A percentile compares a stretch with the other conserved stretches of the same genome.
phyloP scores from a whole-genome alignment of 2,888 invertebrate genomes.

The Augochlorella aurata region DNA sequence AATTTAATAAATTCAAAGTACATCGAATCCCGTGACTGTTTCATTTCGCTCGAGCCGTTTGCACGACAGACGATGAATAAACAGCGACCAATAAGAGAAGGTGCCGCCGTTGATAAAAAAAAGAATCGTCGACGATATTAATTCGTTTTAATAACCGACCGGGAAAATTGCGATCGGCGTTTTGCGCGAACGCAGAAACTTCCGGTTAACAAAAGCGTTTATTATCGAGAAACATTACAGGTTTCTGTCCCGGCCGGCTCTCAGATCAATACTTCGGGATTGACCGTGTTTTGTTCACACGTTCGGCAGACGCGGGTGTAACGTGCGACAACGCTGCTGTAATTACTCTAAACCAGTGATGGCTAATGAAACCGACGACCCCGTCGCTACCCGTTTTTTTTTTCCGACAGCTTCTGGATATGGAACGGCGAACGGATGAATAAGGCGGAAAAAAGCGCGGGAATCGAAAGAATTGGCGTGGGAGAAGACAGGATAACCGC shows the following conservation, averaged over 20 bases:
- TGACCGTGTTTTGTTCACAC: conserved; percentile 40
- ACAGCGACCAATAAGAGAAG: neutral
- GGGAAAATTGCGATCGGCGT: neutral
- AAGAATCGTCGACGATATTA: neutral
- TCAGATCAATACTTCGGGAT: conserved; percentile 52
- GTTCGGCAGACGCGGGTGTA: conserved; percentile 20
- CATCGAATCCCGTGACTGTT: neutral
- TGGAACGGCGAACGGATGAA: conserved; percentile 7
- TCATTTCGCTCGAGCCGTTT: neutral
- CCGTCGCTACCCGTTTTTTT: conserved; percentile 29
- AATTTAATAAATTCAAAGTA: neutral
- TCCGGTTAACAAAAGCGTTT: conserved; percentile 25
- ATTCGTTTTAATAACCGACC: conserved; percentile 16
- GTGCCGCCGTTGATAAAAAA: neutral
- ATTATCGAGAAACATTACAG: conserved; percentile 26
- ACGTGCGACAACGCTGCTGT: conserved; percentile 30
- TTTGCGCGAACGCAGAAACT: conserved; percentile 11
- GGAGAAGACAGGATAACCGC: conserved; percentile 60
- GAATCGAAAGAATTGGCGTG: conserved; percentile 30
- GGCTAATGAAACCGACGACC: conserved; percentile 55
- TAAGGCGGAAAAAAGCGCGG: conserved; percentile 21
- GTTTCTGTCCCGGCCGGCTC: conserved; percentile 7
- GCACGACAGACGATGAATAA: neutral
- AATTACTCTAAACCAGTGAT: conserved; percentile 60
- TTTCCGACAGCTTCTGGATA: conserved; percentile 28